These are phyloP conservation scores for Myotis vivesi DNA, from an alignment of 2,797 vertebrate species.

Conservation along the genomic window DNA sequence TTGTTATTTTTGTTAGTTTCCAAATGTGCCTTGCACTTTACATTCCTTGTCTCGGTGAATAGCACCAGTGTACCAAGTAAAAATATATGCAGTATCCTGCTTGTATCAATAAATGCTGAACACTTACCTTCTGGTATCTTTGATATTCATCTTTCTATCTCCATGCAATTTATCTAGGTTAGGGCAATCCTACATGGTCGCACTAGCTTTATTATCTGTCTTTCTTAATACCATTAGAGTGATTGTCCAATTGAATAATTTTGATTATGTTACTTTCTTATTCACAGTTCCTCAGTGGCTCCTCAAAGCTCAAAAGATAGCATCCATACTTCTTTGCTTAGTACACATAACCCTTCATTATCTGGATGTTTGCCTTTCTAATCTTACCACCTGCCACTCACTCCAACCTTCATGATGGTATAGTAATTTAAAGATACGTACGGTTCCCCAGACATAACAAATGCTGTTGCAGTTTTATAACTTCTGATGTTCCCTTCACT, in stretches of 20 bases:
- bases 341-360: not conserved
- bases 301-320: not conserved
- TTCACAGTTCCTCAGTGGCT: not conserved
- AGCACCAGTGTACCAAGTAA: not conserved
- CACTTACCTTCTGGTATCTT: not conserved
- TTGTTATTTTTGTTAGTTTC: not conserved
- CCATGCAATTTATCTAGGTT: not conserved
- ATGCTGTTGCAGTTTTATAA: not conserved
- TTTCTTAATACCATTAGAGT: not conserved
- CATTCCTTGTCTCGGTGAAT: not conserved
- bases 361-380: not conserved
- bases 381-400: not conserved
- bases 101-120: not conserved
- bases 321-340: not conserved
- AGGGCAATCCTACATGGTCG: not conserved
- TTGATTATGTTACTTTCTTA: not conserved
- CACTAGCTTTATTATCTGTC: not conserved
- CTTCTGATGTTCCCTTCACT: not conserved
- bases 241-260: not conserved
- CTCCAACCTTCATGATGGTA: not conserved
- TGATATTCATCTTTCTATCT: not conserved
- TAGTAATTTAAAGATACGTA: not conserved
- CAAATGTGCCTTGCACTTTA: fast-evolving
- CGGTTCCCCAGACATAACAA: not conserved
- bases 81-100: not conserved